A percentile compares a stretch with the other conserved stretches of the same genome.
Conservation (phyloP, 2,888 invertebrate genomes). For the Temnothorax ravouxi region DNA sequence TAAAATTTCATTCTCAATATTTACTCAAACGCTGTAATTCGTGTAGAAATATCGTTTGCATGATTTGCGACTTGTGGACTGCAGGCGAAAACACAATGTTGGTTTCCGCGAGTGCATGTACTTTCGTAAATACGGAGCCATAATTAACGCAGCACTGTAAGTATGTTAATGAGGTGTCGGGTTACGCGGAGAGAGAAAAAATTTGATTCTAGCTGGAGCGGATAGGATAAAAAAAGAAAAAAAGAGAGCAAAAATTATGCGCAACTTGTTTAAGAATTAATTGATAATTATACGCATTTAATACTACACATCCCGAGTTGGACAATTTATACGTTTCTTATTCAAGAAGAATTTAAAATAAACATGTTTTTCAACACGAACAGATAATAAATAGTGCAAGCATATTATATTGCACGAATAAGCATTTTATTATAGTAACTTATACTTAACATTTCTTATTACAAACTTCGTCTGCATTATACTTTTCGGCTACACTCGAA, state of each 20-base stretch:
- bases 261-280: slow-evolving; percentile 38
- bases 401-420: not conserved
- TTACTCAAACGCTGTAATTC: not conserved
- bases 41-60: slow-evolving; percentile 19
- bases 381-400: not conserved
- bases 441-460: slow-evolving; percentile 20
- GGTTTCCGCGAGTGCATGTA: slow-evolving; percentile 19
- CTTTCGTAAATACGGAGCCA: slow-evolving; percentile 47
- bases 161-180: slow-evolving; percentile 67
- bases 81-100: slow-evolving; percentile 30
- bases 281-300: slow-evolving; percentile 42
- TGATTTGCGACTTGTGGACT: slow-evolving; percentile 23
- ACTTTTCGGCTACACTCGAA: not conserved
- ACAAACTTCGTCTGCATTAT: not conserved
- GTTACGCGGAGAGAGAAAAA: slow-evolving; percentile 37
- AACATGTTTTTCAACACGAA: not conserved
- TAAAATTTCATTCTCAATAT: slow-evolving; percentile 5
- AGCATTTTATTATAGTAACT: not conserved
- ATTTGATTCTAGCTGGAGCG: not conserved
- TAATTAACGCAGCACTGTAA: slow-evolving; percentile 66
- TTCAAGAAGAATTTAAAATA: not conserved
- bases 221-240: not conserved
- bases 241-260: not conserved
- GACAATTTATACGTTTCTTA: not conserved
- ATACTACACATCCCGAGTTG: not conserved